A percentile compares a stretch with the other conserved stretches of the same genome.
Evolutionary conservation across 2,888 invertebrate species (phyloP).

Genomic region (Cryptops parisi): DNA sequence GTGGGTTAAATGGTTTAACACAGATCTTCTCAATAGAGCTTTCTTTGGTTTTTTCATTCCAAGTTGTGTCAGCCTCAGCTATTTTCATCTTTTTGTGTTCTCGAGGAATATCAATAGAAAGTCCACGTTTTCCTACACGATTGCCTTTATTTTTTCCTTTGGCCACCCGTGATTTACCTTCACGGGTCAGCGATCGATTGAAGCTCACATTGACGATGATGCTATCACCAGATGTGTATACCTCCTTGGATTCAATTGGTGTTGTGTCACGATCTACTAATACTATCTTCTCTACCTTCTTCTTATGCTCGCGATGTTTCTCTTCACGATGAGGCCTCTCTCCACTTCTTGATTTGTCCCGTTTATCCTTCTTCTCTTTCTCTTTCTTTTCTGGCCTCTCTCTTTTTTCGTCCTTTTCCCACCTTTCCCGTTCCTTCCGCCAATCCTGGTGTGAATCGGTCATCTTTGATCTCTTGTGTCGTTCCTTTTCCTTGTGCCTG

Average conservation of each 20-base stretch:
- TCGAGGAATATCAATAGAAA: not conserved
- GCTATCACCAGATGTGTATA: conserved; percentile 83
- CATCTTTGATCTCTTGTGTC: conserved; percentile 8
- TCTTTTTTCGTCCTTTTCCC: conserved; percentile 20
- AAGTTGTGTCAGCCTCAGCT: not conserved
- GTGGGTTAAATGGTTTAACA: not conserved
- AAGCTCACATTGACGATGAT: conserved; percentile 86
- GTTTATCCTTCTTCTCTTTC: conserved; percentile 21
- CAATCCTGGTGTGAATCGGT: conserved; percentile 17
- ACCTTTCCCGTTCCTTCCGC: conserved; percentile 18
- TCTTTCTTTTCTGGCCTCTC: conserved; percentile 18
- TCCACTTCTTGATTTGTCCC: conserved; percentile 19
- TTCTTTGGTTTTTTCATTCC: not conserved
- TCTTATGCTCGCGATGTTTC: conserved; percentile 17
- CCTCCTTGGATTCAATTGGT: conserved; percentile 49
- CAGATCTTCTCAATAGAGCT: not conserved
- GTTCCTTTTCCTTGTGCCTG: conserved; percentile 18
- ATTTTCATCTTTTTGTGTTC: not conserved
- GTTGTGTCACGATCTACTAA: conserved; percentile 14
- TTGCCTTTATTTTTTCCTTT: conserved; percentile 5
- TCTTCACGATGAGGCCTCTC: conserved; percentile 16
- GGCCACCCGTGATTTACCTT: conserved; percentile 30
- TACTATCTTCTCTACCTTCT: conserved; percentile 16
- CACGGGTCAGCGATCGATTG: conserved; percentile 11
- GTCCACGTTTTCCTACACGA: not conserved